phyloP scores from a whole-genome alignment of 2,888 invertebrate genomes.

The Lasioglossum vierecki region DNA sequence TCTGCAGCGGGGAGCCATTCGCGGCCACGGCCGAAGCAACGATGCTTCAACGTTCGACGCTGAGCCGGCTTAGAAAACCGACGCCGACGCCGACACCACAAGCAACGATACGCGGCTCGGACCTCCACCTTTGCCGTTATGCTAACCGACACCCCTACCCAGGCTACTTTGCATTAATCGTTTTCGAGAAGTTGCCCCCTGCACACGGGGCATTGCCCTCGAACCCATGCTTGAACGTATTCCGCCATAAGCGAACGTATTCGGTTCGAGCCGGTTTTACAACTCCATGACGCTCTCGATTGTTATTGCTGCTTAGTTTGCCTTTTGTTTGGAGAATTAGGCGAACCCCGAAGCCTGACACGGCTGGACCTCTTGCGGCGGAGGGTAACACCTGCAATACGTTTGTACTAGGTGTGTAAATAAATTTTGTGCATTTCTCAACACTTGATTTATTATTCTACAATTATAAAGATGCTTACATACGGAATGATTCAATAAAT shows the following conservation, averaged over 20 bases:
- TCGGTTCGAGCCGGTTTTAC: neutral
- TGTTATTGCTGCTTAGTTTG: neutral
- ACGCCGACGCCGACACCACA: constrained; percentile 39
- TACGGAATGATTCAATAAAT: no score
- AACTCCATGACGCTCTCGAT: neutral
- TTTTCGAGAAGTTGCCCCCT: constrained; percentile 51
- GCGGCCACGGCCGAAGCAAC: constrained; percentile 39
- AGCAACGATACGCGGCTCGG: constrained; percentile 11
- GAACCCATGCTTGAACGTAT: neutral
- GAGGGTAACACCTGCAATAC: neutral
- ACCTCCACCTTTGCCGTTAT: constrained; percentile 59
- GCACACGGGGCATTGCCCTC: constrained; percentile 9
- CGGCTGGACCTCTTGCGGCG: neutral
- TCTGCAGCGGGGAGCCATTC: constrained; percentile 27
- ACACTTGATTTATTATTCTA: no score
- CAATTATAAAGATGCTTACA: no score
- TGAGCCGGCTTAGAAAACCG: constrained; percentile 66
- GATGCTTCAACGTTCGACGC: constrained; percentile 53
- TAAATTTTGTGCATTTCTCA: no score
- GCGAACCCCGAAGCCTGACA: neutral
- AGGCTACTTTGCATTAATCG: constrained; percentile 74
- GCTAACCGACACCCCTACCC: constrained; percentile 65
- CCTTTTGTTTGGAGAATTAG: neutral
- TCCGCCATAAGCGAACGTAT: no score
- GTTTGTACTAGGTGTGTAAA: no score